Conservation (phyloP, 2,797 vertebrate species). For the Scolopax rusticola region DNA sequence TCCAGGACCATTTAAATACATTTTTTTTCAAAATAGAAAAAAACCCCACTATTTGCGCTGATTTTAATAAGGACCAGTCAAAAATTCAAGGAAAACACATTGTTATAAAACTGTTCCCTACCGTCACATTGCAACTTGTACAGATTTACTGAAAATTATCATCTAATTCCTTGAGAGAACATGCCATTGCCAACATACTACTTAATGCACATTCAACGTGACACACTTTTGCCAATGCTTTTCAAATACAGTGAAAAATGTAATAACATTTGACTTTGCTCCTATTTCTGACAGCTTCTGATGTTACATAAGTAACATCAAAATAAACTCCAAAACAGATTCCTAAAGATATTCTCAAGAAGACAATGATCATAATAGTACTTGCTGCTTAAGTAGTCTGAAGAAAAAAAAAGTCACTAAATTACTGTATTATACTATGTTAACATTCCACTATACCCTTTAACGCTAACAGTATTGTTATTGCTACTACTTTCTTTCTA, state of each 20-base stretch:
- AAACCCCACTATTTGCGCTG: fast-evolving
- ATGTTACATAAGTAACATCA: not conserved
- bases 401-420: not conserved
- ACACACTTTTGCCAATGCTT: fast-evolving
- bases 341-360: not conserved
- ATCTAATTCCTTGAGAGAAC: not conserved
- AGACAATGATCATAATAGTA: not conserved
- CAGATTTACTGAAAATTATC: not conserved
- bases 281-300: not conserved
- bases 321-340: not conserved
- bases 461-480: not conserved
- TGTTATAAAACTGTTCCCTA: not conserved
- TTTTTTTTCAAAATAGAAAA: not conserved
- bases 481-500: not conserved
- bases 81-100: not conserved
- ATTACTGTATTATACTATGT: fast-evolving
- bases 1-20: not conserved
- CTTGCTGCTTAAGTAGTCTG: not conserved
- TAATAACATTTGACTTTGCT: not conserved
- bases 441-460: not conserved
- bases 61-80: not conserved
- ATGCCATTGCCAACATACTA: not conserved
- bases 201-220: fast-evolving
- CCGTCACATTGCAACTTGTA: not conserved
- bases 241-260: not conserved